A percentile compares a stretch with the other conserved stretches of the same genome.
Conservation (phyloP, 1,140 invertebrate species). For the Platyscapa corneri region DNA sequence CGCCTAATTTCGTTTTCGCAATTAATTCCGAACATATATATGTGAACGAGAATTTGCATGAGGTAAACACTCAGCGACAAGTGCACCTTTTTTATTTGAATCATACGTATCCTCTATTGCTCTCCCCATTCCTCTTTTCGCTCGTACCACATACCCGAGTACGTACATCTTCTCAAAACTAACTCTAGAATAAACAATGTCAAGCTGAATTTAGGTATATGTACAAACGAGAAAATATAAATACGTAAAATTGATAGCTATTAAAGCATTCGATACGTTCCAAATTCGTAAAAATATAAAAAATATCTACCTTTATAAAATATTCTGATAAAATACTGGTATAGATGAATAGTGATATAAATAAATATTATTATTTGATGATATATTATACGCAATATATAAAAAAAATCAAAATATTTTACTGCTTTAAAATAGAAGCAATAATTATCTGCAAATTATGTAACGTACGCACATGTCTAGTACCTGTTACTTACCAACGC, state of each 20-base stretch:
- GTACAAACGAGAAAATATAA: neutral
- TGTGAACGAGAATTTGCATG: slow-evolving; percentile 22
- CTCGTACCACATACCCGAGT: neutral
- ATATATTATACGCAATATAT: no score
- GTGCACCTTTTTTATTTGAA: slow-evolving; percentile 7
- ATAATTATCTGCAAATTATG: no score
- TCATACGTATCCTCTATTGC: neutral
- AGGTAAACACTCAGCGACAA: slow-evolving; percentile 31
- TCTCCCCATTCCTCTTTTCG: neutral
- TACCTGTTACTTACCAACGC: no score
- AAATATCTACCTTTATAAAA: no score
- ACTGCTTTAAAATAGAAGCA: no score
- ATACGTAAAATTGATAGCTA: neutral
- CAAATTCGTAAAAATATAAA: no score
- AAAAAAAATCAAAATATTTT: no score
- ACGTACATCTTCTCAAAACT: neutral
- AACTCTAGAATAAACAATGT: neutral
- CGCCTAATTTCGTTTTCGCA: slow-evolving; percentile 43
- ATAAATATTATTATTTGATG: no score
- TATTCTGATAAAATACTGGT: no score
- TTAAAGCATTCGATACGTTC: no score
- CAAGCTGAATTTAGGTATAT: neutral
- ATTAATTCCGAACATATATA: slow-evolving; percentile 24
- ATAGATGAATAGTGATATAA: no score
- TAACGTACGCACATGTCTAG: no score